Conservation (phyloP, 2,113 vertebrate species). For the Columba janthina region DNA sequence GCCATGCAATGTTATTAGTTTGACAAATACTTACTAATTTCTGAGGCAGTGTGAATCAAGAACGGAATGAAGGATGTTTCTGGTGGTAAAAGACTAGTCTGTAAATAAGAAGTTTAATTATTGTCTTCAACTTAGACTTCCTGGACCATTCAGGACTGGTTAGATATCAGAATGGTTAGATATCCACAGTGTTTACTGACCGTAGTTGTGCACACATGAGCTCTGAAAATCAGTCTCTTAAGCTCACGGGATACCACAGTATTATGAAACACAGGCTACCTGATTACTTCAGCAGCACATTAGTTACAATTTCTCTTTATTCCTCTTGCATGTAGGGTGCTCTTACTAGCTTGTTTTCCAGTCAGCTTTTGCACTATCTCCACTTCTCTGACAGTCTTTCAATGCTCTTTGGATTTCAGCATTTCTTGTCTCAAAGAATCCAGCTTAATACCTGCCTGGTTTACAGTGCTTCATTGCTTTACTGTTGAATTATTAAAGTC, state of each 20-base stretch:
- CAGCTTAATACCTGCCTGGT: neutral
- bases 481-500: neutral
- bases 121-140: neutral
- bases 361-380: neutral
- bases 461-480: neutral
- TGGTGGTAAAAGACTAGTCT: neutral
- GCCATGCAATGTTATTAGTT: neutral
- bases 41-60: neutral
- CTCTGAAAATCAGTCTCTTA: neutral
- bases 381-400: neutral
- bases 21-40: neutral
- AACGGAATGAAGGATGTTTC: neutral
- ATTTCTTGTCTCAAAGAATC: neutral
- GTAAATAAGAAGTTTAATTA: neutral
- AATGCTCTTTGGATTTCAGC: neutral
- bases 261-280: neutral
- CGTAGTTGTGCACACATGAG: neutral
- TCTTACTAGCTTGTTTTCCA: neutral
- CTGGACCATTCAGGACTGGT: neutral
- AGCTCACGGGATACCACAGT: neutral
- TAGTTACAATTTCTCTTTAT: neutral
- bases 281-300: neutral
- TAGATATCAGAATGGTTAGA: neutral
- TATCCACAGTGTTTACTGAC: neutral
- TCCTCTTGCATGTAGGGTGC: neutral